Conservation (phyloP, 2,113 vertebrate genomes). For the Gambusia affinis region DNA sequence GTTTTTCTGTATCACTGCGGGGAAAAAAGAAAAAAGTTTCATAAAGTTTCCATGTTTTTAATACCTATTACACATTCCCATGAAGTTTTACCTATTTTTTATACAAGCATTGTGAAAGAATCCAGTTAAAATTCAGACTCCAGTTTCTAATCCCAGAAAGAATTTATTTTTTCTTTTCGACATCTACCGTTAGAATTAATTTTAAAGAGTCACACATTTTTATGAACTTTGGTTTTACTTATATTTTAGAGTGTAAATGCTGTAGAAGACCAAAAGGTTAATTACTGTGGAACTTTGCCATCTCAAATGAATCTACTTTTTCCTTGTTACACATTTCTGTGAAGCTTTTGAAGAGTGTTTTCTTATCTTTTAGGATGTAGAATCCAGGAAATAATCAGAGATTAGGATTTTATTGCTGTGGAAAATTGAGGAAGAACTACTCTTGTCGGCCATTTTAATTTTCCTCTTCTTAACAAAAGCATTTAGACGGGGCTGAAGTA, state of each 20-base stretch:
- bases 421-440: not conserved
- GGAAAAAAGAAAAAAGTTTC: no score
- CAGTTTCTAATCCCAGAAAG: no score
- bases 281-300: not conserved
- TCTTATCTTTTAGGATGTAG: not conserved
- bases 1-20: no score
- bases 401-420: not conserved
- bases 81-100: no score
- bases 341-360: not conserved
- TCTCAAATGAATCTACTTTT: not conserved
- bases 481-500: not conserved
- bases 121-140: no score
- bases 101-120: no score
- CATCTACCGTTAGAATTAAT: no score
- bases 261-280: not conserved
- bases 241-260: not conserved
- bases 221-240: not conserved
- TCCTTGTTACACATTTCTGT: not conserved
- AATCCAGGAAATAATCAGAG: not conserved
- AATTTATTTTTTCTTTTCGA: no score
- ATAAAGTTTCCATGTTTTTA: no score
- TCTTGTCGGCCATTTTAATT: not conserved
- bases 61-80: no score
- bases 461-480: not conserved
- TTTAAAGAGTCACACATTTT: no score